phyloP scores from a whole-genome alignment of 2,888 invertebrate species.

The Tetrapedia diversipes region DNA sequence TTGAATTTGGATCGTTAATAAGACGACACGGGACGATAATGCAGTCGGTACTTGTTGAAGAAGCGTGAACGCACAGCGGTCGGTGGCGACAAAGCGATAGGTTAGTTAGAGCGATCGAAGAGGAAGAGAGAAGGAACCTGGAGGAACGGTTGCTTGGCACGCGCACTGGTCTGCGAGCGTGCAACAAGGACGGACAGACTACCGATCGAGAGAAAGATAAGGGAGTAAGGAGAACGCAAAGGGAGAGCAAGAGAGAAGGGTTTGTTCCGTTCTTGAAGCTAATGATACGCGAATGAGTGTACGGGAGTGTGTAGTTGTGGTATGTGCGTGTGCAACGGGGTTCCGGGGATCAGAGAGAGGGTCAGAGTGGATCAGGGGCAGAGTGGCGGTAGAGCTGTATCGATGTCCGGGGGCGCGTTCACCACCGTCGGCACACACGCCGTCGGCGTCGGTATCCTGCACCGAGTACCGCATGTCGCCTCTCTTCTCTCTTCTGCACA shows the following conservation, averaged over 20 bases:
- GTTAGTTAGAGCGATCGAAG: not conserved
- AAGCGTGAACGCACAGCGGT: slow-evolving; percentile 21
- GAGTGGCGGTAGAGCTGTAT: slow-evolving; percentile 78
- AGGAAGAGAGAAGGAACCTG: slow-evolving; percentile 6
- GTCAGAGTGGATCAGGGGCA: slow-evolving; percentile 72
- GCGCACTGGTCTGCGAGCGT: slow-evolving; percentile 8
- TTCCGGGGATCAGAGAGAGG: slow-evolving; percentile 60
- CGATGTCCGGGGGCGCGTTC: slow-evolving; percentile 79
- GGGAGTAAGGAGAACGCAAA: slow-evolving; percentile 29
- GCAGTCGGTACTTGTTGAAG: slow-evolving; percentile 17
- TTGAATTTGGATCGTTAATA: slow-evolving; percentile 13
- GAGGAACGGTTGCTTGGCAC: slow-evolving; percentile 22
- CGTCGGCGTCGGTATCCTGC: slow-evolving; percentile 61
- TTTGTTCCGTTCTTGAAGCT: slow-evolving; percentile 58
- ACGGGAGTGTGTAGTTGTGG: slow-evolving; percentile 39
- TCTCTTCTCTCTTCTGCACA: slow-evolving; percentile 23
- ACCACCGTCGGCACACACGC: slow-evolving; percentile 72
- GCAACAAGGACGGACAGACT: slow-evolving; percentile 1
- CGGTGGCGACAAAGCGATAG: slow-evolving; percentile 25
- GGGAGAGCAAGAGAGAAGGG: slow-evolving; percentile 41
- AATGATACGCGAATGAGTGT: slow-evolving; percentile 60
- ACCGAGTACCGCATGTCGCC: slow-evolving; percentile 62
- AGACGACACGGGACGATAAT: slow-evolving; percentile 25
- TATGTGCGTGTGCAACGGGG: slow-evolving; percentile 51
- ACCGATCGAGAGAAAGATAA: slow-evolving; percentile 16